Evolutionary conservation across 30 jellyfish, hydroid and myxozoan genomes (phyloP).

Genomic region (Pelagia noctiluca): DNA sequence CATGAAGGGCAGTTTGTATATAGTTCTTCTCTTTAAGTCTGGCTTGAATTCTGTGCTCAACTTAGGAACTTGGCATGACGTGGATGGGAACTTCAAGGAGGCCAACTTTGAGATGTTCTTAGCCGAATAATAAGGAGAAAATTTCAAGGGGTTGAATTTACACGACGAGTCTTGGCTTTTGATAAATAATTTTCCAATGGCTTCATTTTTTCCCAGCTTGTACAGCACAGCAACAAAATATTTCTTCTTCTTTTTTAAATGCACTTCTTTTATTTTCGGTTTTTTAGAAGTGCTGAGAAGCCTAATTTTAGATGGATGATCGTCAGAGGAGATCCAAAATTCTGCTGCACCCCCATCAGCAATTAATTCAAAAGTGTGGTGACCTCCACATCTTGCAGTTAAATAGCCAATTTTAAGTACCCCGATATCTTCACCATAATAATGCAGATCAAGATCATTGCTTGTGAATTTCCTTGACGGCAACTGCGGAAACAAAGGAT

Average conservation of each 20-base stretch:
- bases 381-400: slow-evolving; percentile 41
- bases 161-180: slow-evolving; percentile 5
- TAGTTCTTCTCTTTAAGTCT: slow-evolving; percentile 35
- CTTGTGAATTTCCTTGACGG: slow-evolving; percentile 63
- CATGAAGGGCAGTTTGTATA: slow-evolving; percentile 70
- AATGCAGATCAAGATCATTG: slow-evolving; percentile 38
- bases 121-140: not conserved
- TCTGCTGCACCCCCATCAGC: slow-evolving; percentile 49
- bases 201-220: slow-evolving; percentile 25
- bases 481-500: slow-evolving; percentile 88
- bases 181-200: not conserved
- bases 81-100: not conserved
- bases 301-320: slow-evolving; percentile 31
- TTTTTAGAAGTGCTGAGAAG: slow-evolving; percentile 25
- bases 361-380: slow-evolving; percentile 30
- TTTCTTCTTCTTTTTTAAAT: slow-evolving; percentile 20
- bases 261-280: not conserved
- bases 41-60: not conserved
- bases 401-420: slow-evolving; percentile 77
- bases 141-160: too few relatives aligned
- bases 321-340: slow-evolving; percentile 66
- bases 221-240: slow-evolving; percentile 67
- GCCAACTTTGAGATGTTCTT: too few relatives aligned
- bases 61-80: not conserved
- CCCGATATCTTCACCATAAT: slow-evolving; percentile 60